Conservation (phyloP, 2,113 vertebrate genomes). For the Amia ocellicauda region DNA sequence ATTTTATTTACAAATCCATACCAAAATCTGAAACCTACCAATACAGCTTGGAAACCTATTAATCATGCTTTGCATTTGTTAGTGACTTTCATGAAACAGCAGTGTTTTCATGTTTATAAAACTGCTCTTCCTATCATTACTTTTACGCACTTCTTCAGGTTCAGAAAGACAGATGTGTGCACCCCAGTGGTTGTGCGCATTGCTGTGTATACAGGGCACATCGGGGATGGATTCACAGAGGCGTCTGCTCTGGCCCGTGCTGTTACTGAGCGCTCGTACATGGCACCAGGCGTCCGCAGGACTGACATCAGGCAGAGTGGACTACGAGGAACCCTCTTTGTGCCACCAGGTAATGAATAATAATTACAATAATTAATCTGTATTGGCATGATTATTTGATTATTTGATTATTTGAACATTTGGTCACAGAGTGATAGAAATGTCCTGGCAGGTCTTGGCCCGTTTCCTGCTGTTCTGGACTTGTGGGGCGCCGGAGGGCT, state of each 20-base stretch:
- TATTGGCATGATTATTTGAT: background rate
- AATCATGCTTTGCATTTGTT: background rate
- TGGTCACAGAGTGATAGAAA: background rate
- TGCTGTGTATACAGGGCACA: constrained; percentile 49
- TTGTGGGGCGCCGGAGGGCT: constrained; percentile 68
- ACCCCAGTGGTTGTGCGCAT: constrained; percentile 51
- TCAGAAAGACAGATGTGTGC: constrained; percentile 55
- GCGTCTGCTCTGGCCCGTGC: constrained; percentile 34
- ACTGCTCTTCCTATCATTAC: too few species aligned
- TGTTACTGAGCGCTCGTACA: constrained; percentile 62
- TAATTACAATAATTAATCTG: too few species aligned
- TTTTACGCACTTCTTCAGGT: too few species aligned
- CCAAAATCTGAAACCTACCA: too few species aligned
- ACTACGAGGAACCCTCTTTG: constrained; percentile 53
- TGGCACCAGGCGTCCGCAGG: constrained; percentile 58
- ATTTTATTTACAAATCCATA: too few species aligned
- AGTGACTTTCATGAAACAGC: background rate
- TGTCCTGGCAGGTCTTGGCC: constrained; percentile 57
- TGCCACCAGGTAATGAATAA: constrained; percentile 69
- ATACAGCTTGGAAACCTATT: too few species aligned
- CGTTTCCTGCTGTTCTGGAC: constrained; percentile 62
- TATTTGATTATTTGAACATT: background rate
- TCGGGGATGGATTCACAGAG: constrained; percentile 40
- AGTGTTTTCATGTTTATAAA: too few species aligned
- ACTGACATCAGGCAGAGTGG: constrained; percentile 37